phyloP scores from a whole-genome alignment of 2,113 vertebrate species.

The Gymnogyps californianus region DNA sequence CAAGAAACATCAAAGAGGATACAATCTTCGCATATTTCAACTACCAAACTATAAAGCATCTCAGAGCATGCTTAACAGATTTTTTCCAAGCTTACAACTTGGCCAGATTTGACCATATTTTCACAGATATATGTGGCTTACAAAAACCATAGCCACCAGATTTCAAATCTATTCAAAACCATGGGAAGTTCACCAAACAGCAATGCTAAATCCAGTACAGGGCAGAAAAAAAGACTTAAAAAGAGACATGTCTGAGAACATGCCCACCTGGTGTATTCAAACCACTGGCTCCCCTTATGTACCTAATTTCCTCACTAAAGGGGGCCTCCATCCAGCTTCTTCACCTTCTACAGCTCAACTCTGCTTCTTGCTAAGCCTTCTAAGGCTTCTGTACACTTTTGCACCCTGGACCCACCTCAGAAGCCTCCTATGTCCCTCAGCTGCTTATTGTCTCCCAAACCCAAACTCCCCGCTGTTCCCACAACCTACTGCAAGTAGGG shows the following conservation, averaged over 20 bases:
- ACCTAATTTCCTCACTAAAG: background rate
- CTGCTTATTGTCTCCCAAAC: background rate
- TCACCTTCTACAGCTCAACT: background rate
- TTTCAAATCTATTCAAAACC: background rate
- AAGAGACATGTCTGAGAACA: background rate
- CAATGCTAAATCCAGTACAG: background rate
- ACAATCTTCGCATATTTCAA: background rate
- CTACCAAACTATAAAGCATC: background rate
- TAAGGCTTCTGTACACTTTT: background rate
- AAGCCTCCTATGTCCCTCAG: background rate
- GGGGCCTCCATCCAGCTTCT: background rate
- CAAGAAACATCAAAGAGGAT: background rate
- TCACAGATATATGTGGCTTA: background rate
- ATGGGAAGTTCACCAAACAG: background rate
- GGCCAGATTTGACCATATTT: background rate
- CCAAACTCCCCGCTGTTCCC: background rate
- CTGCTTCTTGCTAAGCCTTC: background rate
- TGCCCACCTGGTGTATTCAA: background rate
- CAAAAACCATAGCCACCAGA: background rate
- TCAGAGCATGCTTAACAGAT: background rate
- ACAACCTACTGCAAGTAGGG: background rate
- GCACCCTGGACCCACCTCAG: background rate
- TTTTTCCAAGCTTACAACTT: background rate
- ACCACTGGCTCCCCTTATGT: background rate
- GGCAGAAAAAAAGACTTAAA: background rate